These are phyloP conservation scores for Nomada goodeniana DNA, from an alignment of 2,888 invertebrate genomes.

Conservation along the genomic window DNA sequence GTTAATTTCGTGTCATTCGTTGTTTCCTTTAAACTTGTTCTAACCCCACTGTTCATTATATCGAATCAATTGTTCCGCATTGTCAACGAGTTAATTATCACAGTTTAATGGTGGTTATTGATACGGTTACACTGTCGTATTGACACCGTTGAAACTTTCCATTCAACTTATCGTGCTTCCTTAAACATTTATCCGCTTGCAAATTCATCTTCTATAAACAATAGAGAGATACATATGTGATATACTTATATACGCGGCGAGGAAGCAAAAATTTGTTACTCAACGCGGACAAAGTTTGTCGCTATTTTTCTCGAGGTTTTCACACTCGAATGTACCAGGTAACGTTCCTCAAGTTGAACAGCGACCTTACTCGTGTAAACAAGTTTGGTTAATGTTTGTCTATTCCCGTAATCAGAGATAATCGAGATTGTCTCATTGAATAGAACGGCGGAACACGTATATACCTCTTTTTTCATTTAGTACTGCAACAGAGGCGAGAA, in stretches of 20 bases:
- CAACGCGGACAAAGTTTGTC: background rate
- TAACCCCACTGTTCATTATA: constrained; percentile 8
- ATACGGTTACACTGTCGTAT: constrained; percentile 2
- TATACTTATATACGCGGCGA: too few relatives aligned
- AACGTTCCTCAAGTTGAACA: background rate
- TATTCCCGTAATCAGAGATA: background rate
- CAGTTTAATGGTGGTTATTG: constrained; percentile 11
- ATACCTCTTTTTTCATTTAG: too few relatives aligned
- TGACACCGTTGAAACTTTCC: background rate
- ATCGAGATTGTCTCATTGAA: constrained; percentile 3
- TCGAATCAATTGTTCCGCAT: constrained; percentile 54
- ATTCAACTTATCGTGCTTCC: background rate
- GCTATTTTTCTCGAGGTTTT: background rate
- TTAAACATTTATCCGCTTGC: background rate
- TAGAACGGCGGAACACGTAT: background rate
- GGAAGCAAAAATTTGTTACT: background rate
- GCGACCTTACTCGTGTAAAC: constrained; percentile 44
- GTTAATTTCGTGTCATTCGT: constrained; percentile 4
- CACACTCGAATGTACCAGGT: background rate
- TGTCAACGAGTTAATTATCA: constrained; percentile 57
- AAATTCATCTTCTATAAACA: background rate
- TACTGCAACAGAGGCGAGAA: too few relatives aligned
- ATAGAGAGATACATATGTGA: too few relatives aligned
- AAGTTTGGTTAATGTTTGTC: constrained; percentile 11
- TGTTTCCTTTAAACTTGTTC: background rate